Percentiles rank a stretch among this genome's conserved stretches.
Evolutionary conservation across 2,888 invertebrate species (phyloP).

Genomic region (Spodoptera littoralis): DNA sequence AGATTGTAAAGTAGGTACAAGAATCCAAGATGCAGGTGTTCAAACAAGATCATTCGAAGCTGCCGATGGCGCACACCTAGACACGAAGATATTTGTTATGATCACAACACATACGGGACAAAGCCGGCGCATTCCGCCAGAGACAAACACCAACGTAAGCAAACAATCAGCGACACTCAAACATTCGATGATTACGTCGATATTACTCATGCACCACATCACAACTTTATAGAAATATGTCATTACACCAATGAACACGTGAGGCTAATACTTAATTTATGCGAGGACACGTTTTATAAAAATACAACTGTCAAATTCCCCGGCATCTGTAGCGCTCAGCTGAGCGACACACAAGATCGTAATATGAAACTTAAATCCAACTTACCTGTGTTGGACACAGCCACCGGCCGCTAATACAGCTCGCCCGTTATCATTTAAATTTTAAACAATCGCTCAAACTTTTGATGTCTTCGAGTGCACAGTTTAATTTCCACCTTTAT

Average conservation of each 20-base stretch:
- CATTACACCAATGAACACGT: slow-evolving; percentile 50
- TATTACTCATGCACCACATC: slow-evolving; percentile 42
- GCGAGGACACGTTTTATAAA: slow-evolving; percentile 69
- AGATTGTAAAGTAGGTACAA: slow-evolving; percentile 41
- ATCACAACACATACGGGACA: slow-evolving; percentile 57
- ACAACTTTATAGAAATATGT: slow-evolving; percentile 22
- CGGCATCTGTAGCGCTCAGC: slow-evolving; percentile 51
- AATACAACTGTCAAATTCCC: slow-evolving; percentile 66
- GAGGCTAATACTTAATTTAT: slow-evolving; percentile 67
- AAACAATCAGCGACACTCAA: slow-evolving; percentile 55
- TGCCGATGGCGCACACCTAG: slow-evolving; percentile 47
- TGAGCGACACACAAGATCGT: slow-evolving; percentile 43
- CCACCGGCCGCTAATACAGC: slow-evolving; percentile 61
- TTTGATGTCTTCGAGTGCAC: slow-evolving; percentile 70
- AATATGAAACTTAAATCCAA: slow-evolving; percentile 40
- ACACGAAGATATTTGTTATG: slow-evolving; percentile 60
- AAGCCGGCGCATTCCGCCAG: slow-evolving; percentile 65
- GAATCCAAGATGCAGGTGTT: slow-evolving; percentile 64
- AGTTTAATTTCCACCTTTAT: slow-evolving; percentile 74
- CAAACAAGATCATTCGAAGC: slow-evolving; percentile 58
- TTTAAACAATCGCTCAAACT: slow-evolving; percentile 57
- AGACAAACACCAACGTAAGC: slow-evolving; percentile 51
- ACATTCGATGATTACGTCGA: slow-evolving; percentile 54
- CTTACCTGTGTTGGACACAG: slow-evolving; percentile 75
- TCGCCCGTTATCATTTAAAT: slow-evolving; percentile 63